Base-by-base conservation (phyloP, 2,888 invertebrate species). In the Parnassius mnemosyne region DNA sequence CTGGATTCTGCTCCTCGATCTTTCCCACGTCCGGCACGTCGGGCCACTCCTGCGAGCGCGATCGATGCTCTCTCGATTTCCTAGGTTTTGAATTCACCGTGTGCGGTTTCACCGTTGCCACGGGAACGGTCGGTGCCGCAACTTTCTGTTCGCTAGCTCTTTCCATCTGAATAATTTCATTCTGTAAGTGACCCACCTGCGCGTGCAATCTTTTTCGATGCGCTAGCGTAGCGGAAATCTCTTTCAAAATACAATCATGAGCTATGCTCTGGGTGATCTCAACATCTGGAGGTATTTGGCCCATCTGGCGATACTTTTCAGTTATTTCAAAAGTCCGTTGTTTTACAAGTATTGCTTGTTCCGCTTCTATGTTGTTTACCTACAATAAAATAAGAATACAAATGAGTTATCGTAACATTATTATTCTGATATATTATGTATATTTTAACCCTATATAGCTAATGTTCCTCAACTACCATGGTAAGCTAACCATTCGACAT, bases 1-100 rank as follows among this genome's bases (percentile, higher is more conserved):
- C 97, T 0, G 97, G 97, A 86, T 97, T 97, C 80, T 97, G 97
- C 80, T 97, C 97, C 78, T 97, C 96, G 65, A 97, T 97, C 85
- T 97, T 97, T 1, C 96, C 96, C 58, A 97, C 94, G 72, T 97
- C 97, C 1, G 97, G 97, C 43, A 97, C 95, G 73, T 97, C 97
- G 0, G 97, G 97, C 97, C 97, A 97, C 78, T 97, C 97, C 77
- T 97, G 97, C 0, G 97, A 96, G 3, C 97, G 93, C 9, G 95
- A 94, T 16, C 97, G 93, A 71, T 95, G 94, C 71, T 96, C 96
- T 42, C 96, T 92, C 0, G 93, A 89, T 72, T 93, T 84, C 53
- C 89, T 75, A 47, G 89, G 89, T 70, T 85, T 83, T 64, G 75
- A 72, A 75, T 92, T 79, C 71, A 85, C 75, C 42, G 87, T 73